Conservation (phyloP, 2,113 vertebrate species). For the Dipodomys ordii region DNA sequence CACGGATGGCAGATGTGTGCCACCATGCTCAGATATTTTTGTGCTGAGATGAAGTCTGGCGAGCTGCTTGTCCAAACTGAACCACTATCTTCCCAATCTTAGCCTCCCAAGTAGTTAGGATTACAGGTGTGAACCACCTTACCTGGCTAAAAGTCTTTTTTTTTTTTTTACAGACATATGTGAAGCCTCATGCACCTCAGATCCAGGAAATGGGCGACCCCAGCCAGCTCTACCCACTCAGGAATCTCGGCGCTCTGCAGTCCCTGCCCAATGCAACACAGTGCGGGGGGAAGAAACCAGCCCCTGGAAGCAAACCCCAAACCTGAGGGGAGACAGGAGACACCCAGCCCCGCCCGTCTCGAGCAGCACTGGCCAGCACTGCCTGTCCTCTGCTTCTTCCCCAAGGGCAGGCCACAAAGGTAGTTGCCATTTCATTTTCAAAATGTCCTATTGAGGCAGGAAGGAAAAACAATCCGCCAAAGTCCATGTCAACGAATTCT, state of each 20-base stretch:
- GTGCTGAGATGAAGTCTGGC: too few species aligned
- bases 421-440: not conserved
- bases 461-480: not conserved
- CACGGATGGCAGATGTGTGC: too few species aligned
- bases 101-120: too few species aligned
- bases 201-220: not conserved
- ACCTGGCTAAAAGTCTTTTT: not conserved
- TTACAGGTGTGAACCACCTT: too few species aligned
- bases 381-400: not conserved
- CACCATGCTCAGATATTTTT: too few species aligned
- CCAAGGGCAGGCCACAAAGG: too few species aligned
- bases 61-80: too few species aligned
- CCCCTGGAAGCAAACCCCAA: too few species aligned
- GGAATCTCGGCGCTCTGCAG: accelerated
- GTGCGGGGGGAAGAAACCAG: not conserved
- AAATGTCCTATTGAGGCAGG: not conserved
- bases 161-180: not conserved
- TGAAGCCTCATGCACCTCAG: accelerated
- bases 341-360: not conserved
- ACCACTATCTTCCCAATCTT: too few species aligned
- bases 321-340: not conserved
- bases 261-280: not conserved
- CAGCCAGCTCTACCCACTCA: not conserved
- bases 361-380: not conserved
- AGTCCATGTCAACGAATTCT: not conserved